phyloP scores from a whole-genome alignment of 1,140 invertebrate genomes.

The Trachelipus rathkii region DNA sequence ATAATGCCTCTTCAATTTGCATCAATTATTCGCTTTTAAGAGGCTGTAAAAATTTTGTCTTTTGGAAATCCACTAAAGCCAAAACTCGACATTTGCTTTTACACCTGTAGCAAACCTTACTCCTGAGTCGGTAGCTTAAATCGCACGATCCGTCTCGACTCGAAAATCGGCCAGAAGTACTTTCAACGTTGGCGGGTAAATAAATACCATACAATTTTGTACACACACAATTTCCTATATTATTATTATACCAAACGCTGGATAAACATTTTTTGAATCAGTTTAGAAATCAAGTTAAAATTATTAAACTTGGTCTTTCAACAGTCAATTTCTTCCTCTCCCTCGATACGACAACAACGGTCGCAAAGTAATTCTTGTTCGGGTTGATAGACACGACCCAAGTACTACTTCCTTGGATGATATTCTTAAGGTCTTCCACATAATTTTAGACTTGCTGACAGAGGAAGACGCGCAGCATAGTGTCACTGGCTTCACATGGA shows the following conservation, averaged over 20 bases:
- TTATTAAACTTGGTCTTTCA: neutral
- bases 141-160: slow-evolving; percentile 52
- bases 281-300: neutral
- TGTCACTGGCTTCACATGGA: slow-evolving; percentile 48
- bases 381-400: slow-evolving; percentile 16
- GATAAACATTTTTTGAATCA: no score
- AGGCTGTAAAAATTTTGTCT: slow-evolving; percentile 77
- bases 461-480: slow-evolving; percentile 54
- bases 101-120: slow-evolving; percentile 73
- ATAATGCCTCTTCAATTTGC: no score
- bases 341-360: slow-evolving; percentile 32
- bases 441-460: slow-evolving; percentile 54
- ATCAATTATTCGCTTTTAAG: slow-evolving; percentile 71
- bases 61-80: slow-evolving; percentile 71
- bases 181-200: slow-evolving; percentile 64
- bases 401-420: slow-evolving; percentile 16
- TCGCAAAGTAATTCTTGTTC: slow-evolving; percentile 26
- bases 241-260: no score
- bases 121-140: slow-evolving; percentile 74
- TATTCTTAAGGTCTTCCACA: neutral
- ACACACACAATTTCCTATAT: no score
- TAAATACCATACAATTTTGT: no score
- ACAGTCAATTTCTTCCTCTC: slow-evolving; percentile 28
- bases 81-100: slow-evolving; percentile 76
- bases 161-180: slow-evolving; percentile 65